These are phyloP conservation scores for Scolopax mira DNA, from an alignment of 2,113 vertebrate genomes.

Conservation along the genomic window DNA sequence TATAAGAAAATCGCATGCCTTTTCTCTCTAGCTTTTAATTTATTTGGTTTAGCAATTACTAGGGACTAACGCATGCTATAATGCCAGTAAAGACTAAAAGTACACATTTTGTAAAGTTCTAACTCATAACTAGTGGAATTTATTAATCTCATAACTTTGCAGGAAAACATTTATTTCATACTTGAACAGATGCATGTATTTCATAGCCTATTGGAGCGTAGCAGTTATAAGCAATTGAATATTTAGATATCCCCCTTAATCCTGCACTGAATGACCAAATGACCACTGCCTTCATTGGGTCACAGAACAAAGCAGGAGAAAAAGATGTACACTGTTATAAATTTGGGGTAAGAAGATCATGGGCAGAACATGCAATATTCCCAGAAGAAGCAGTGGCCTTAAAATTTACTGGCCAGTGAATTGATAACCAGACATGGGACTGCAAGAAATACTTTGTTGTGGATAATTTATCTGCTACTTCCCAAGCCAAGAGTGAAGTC, in stretches of 20 bases:
- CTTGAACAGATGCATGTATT: not conserved
- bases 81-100: not conserved
- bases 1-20: not conserved
- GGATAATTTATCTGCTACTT: not conserved
- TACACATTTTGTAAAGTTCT: not conserved
- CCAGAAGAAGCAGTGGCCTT: not conserved
- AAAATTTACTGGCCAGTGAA: not conserved
- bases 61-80: not conserved
- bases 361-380: rapidly evolving
- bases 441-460: not conserved
- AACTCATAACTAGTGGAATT: not conserved
- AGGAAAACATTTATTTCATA: not conserved
- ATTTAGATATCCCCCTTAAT: not conserved
- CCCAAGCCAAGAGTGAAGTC: not conserved
- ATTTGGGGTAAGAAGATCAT: not conserved
- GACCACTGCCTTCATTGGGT: not conserved
- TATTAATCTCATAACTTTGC: not conserved
- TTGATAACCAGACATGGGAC: not conserved
- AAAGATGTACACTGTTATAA: not conserved
- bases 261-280: not conserved
- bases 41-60: not conserved
- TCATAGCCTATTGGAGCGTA: not conserved
- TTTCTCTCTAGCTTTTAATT: not conserved
- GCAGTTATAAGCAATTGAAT: not conserved
- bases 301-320: not conserved